These are phyloP conservation scores for Scaptodrosophila latifasciaeformis DNA, from an alignment of 2,888 invertebrate genomes.

Conservation along the genomic window DNA sequence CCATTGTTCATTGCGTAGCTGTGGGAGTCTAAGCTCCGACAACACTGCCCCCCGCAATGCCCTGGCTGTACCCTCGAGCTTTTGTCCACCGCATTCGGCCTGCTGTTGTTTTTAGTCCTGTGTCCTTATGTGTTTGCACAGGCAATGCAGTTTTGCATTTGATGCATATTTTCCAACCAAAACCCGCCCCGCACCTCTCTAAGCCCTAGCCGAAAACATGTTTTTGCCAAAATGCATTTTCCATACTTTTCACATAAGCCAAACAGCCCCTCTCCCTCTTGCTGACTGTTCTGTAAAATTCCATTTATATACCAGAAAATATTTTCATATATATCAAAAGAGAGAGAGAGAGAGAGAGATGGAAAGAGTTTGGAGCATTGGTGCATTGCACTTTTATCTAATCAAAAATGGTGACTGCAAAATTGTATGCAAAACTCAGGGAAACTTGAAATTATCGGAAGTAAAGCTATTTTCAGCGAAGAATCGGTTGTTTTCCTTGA, in stretches of 20 bases:
- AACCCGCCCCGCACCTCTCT: constrained; percentile 11
- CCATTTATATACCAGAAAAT: background rate
- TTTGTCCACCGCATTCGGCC: constrained; percentile 53
- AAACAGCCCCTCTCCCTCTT: constrained; percentile 10
- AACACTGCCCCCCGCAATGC: background rate
- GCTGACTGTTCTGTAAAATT: background rate
- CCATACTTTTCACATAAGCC: constrained; percentile 55
- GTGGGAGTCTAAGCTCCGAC: background rate
- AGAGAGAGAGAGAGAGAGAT: too few species aligned
- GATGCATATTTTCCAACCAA: constrained; percentile 55
- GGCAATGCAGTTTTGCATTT: constrained; percentile 44
- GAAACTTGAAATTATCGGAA: too few species aligned
- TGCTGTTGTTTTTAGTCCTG: constrained; percentile 23
- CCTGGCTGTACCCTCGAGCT: background rate
- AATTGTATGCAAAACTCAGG: too few species aligned
- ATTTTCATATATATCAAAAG: too few species aligned
- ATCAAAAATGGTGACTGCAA: constrained; percentile 38
- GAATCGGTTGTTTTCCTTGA: too few species aligned
- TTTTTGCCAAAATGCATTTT: constrained; percentile 66
- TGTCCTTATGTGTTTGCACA: constrained; percentile 23
- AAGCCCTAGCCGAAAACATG: constrained; percentile 41
- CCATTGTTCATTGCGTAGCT: constrained; percentile 43
- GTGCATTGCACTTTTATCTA: constrained; percentile 61
- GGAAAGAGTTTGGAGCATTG: too few species aligned
- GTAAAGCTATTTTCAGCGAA: too few species aligned